A percentile compares a stretch with the other conserved stretches of the same genome.
Conservation (phyloP, 2,113 vertebrate genomes). For the Lasiurus borealis region DNA sequence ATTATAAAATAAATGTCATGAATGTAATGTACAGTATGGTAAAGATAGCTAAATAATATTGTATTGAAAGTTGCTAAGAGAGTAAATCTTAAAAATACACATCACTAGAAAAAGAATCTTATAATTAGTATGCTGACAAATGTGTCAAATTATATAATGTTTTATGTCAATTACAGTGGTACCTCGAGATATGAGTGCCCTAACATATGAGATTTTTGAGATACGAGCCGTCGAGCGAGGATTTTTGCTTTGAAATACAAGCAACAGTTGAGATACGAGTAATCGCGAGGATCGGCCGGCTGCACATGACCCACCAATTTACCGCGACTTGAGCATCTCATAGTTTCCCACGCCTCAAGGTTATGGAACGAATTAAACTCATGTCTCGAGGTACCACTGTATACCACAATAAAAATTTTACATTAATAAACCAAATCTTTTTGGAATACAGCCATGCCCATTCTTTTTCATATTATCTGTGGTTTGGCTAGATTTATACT, state of each 20-base stretch:
- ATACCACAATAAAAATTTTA: neutral
- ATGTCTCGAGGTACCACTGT: too few species aligned
- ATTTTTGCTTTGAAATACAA: too few species aligned
- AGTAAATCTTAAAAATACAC: neutral
- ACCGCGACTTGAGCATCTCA: too few species aligned
- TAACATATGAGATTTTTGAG: too few species aligned
- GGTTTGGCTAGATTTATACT: neutral
- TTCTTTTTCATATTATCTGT: neutral
- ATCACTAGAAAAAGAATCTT: neutral
- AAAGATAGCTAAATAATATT: neutral
- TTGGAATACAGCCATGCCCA: neutral
- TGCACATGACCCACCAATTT: too few species aligned
- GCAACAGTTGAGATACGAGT: too few species aligned
- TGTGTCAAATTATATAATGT: neutral
- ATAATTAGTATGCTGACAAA: neutral
- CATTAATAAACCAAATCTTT: neutral
- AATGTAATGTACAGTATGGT: neutral
- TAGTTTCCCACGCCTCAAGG: too few species aligned
- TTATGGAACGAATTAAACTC: too few species aligned
- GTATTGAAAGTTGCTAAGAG: neutral
- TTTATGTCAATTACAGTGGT: neutral
- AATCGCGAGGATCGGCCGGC: too few species aligned
- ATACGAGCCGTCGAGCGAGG: too few species aligned
- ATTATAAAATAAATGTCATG: neutral
- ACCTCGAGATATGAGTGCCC: too few species aligned